These are phyloP conservation scores for Mystacides longicornis DNA, from an alignment of 2,888 invertebrate genomes.

Conservation along the genomic window DNA sequence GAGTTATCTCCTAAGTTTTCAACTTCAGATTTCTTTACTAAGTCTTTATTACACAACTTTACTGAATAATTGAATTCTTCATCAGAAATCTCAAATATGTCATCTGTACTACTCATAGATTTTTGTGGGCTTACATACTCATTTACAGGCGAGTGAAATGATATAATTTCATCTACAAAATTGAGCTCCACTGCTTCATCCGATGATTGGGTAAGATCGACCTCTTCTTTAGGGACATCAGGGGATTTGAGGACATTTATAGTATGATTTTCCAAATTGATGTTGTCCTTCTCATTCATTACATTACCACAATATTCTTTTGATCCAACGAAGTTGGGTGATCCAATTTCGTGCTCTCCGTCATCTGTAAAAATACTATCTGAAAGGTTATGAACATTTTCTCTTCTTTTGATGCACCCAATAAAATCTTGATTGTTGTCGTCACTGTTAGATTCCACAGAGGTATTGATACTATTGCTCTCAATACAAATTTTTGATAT, in stretches of 20 bases:
- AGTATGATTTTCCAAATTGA: neutral
- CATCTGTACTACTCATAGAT: constrained; percentile 18
- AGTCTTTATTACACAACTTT: too few relatives aligned
- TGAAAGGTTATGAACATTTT: constrained; percentile 1
- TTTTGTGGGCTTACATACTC: neutral
- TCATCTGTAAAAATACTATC: neutral
- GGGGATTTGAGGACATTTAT: neutral
- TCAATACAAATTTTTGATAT: too few relatives aligned
- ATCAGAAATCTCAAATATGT: constrained; percentile 44
- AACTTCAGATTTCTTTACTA: too few relatives aligned
- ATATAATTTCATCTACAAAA: neutral
- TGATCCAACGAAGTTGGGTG: neutral
- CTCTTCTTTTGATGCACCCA: too few relatives aligned
- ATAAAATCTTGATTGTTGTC: too few relatives aligned
- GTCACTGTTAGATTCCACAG: too few relatives aligned
- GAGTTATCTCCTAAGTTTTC: neutral
- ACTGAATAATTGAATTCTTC: constrained; percentile 59
- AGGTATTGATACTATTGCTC: too few relatives aligned
- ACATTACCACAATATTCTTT: neutral
- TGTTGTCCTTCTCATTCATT: neutral
- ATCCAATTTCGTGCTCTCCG: neutral
- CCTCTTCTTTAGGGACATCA: neutral
- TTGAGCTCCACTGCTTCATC: constrained; percentile 10
- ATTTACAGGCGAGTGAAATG: neutral
- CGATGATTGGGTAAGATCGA: constrained; percentile 31